phyloP scores from a whole-genome alignment of 2,797 vertebrate species.

The Acanthornis magna region DNA sequence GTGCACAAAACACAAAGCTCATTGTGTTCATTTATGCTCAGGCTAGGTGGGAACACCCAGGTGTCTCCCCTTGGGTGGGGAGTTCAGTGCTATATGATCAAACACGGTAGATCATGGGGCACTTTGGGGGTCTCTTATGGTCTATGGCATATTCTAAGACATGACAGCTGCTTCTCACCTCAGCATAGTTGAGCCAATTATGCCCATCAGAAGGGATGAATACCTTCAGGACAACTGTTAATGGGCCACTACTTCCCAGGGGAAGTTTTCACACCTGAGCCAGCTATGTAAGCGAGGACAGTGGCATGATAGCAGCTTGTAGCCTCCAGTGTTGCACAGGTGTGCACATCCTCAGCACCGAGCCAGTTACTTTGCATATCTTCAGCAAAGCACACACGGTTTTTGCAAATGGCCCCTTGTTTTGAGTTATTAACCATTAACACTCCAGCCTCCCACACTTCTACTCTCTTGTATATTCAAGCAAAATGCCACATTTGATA shows the following conservation, averaged over 20 bases:
- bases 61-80: too few relatives aligned
- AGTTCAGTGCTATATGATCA: background rate
- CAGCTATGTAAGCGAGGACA: background rate
- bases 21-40: too few relatives aligned
- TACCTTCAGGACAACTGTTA: background rate
- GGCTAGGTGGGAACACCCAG: background rate
- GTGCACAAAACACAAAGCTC: rapidly evolving
- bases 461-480: background rate
- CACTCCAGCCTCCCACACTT: background rate
- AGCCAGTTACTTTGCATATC: background rate
- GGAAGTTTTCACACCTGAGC: background rate
- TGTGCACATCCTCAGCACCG: background rate
- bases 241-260: background rate
- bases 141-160: background rate
- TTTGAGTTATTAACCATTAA: background rate
- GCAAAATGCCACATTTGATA: background rate
- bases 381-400: background rate
- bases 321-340: background rate
- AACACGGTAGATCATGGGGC: background rate
- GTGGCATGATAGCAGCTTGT: too few relatives aligned
- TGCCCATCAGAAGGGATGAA: background rate
- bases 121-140: background rate
- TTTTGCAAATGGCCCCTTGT: background rate
- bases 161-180: background rate
- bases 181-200: background rate